Evolutionary conservation across 2,888 invertebrate species (phyloP).

Genomic region (Archips xylosteana): DNA sequence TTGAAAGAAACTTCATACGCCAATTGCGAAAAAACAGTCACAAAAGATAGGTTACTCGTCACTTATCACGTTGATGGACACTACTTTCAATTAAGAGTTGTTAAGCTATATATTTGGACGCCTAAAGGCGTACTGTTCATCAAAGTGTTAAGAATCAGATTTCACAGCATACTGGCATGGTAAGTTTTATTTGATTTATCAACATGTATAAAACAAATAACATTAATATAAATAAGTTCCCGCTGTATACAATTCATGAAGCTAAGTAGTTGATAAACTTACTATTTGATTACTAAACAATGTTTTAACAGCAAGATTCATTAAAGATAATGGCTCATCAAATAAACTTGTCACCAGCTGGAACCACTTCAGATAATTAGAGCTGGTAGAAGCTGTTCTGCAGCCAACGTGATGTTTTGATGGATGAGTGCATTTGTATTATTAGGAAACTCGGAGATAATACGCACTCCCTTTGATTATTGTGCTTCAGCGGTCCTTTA

Average conservation of each 20-base stretch:
- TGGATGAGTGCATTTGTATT: slow-evolving; percentile 44
- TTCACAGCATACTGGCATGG: too few relatives aligned
- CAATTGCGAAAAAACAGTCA: neutral
- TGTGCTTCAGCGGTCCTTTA: slow-evolving; percentile 18
- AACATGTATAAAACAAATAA: neutral
- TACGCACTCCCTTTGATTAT: slow-evolving; percentile 43
- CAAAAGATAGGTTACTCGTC: too few relatives aligned
- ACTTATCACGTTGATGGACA: too few relatives aligned
- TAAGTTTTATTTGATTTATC: too few relatives aligned
- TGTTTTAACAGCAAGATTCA: slow-evolving; percentile 1
- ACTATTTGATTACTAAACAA: neutral
- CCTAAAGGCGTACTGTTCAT: too few relatives aligned
- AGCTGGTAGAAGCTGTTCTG: slow-evolving; percentile 33
- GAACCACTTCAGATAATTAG: slow-evolving; percentile 39
- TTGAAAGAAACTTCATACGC: neutral
- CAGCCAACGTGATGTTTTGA: slow-evolving; percentile 40
- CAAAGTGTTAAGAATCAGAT: too few relatives aligned
- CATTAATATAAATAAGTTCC: neutral
- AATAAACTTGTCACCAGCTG: slow-evolving; percentile 33
- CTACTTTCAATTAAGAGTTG: too few relatives aligned
- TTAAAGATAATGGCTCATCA: slow-evolving; percentile 15
- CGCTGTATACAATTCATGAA: neutral
- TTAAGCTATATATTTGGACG: too few relatives aligned
- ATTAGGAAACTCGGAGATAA: slow-evolving; percentile 39
- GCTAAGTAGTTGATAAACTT: neutral